Conservation (phyloP, 2,113 vertebrate species). For the Pagrus major region DNA sequence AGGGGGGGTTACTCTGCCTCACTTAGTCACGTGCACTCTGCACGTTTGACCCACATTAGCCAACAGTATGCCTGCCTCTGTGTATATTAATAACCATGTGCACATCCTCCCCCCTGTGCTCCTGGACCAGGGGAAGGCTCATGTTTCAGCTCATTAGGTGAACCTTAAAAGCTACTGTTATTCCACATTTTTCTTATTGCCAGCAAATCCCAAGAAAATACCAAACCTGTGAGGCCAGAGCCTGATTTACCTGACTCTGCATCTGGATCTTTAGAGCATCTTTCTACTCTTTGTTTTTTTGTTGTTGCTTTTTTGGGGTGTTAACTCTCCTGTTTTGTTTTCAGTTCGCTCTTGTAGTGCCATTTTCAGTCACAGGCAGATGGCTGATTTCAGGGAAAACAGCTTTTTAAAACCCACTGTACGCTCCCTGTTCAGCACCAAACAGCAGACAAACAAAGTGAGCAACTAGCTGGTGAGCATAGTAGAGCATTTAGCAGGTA, state of each 20-base stretch:
- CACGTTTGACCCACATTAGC: slow-evolving; percentile 77
- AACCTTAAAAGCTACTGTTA: not conserved
- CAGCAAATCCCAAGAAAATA: not conserved
- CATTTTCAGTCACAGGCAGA: too few relatives aligned
- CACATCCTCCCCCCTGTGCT: slow-evolving; percentile 55
- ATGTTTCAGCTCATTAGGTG: slow-evolving; percentile 49
- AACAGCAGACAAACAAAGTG: too few relatives aligned
- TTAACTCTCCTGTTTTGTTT: too few relatives aligned
- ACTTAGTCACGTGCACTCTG: slow-evolving; percentile 58
- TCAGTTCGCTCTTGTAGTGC: too few relatives aligned
- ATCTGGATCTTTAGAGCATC: too few relatives aligned
- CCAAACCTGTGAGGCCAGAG: not conserved
- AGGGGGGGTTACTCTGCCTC: slow-evolving; percentile 37
- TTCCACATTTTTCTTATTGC: not conserved
- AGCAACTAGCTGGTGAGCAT: too few relatives aligned
- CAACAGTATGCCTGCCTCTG: slow-evolving; percentile 45
- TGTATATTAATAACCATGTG: slow-evolving; percentile 71
- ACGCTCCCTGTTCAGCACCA: too few relatives aligned
- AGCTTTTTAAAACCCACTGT: too few relatives aligned
- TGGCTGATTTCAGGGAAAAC: too few relatives aligned
- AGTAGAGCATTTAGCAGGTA: too few relatives aligned
- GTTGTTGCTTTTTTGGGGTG: too few relatives aligned
- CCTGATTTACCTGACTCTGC: not conserved
- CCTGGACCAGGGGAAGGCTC: slow-evolving; percentile 34
- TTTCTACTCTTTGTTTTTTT: too few relatives aligned